phyloP scores from a whole-genome alignment of 1,140 invertebrate genomes.

The Lutraria rhynchaena region DNA sequence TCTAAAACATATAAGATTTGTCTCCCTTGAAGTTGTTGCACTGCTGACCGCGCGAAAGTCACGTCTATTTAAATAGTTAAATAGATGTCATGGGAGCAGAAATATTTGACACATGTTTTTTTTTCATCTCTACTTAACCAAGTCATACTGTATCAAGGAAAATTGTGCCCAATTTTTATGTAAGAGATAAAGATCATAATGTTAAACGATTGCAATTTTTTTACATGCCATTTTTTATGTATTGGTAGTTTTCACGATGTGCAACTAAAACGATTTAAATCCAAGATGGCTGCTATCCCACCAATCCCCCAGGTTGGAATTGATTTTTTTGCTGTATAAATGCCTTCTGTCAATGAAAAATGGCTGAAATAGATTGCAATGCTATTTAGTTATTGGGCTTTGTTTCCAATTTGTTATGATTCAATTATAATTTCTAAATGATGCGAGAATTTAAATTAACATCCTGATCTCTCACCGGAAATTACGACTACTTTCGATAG shows the following conservation, averaged over 20 bases:
- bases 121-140: no score
- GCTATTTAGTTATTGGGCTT: not conserved
- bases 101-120: no score
- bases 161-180: no score
- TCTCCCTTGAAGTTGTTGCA: no score
- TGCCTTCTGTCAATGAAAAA: not conserved
- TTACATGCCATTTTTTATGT: no score
- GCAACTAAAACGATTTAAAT: constrained; percentile 11
- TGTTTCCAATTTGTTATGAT: not conserved
- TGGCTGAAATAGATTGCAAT: not conserved
- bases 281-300: constrained; percentile 67
- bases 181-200: no score
- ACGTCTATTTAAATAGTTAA: no score
- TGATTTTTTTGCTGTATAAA: constrained; percentile 11
- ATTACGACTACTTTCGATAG: not conserved
- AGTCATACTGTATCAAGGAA: no score
- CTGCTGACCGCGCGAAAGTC: no score
- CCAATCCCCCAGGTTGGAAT: constrained; percentile 65
- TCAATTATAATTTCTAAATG: not conserved
- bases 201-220: no score
- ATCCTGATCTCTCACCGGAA: not conserved
- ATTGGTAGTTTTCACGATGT: not conserved
- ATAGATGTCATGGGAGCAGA: no score
- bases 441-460: not conserved
- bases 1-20: no score